phyloP scores from a whole-genome alignment of 2,797 vertebrate genomes.

The Coilia nasus region DNA sequence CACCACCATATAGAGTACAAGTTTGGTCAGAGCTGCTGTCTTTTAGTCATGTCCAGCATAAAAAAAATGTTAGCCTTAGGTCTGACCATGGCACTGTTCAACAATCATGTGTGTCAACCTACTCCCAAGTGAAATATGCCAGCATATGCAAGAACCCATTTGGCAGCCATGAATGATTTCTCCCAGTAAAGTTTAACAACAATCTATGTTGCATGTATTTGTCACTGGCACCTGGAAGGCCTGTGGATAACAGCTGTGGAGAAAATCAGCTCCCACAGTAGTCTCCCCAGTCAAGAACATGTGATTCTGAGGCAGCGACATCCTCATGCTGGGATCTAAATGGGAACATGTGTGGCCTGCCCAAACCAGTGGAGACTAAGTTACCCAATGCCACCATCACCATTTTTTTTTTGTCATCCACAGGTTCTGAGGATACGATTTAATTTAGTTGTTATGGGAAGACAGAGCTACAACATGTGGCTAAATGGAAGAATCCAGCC shows the following conservation, averaged over 20 bases:
- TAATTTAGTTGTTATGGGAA: not conserved
- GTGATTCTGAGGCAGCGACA: constrained; percentile 49
- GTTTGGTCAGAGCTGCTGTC: not conserved
- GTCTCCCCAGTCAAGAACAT: constrained; percentile 48
- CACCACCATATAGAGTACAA: not conserved
- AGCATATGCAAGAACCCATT: constrained; percentile 58
- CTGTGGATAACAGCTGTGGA: constrained; percentile 65
- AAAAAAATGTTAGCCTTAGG: not conserved
- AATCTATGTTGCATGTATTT: constrained; percentile 61
- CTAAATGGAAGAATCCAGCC: constrained; percentile 32
- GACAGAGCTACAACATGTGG: constrained; percentile 40
- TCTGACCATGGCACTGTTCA: not conserved
- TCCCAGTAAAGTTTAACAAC: constrained; percentile 66
- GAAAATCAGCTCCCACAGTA: constrained; percentile 56
- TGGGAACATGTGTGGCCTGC: constrained; percentile 56
- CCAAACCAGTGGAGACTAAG: constrained; percentile 39
- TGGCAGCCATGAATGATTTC: constrained; percentile 60
- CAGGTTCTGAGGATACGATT: constrained; percentile 27
- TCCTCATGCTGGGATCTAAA: constrained; percentile 59
- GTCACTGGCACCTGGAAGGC: constrained; percentile 67
- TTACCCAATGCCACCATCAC: constrained; percentile 41
- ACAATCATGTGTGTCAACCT: constrained; percentile 29
- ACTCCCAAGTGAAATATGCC: constrained; percentile 41
- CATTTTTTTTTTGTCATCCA: constrained; percentile 37
- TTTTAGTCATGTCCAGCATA: not conserved